These are phyloP conservation scores for Phaenicophaeus curvirostris DNA, from an alignment of 2,797 vertebrate genomes.

Conservation along the genomic window DNA sequence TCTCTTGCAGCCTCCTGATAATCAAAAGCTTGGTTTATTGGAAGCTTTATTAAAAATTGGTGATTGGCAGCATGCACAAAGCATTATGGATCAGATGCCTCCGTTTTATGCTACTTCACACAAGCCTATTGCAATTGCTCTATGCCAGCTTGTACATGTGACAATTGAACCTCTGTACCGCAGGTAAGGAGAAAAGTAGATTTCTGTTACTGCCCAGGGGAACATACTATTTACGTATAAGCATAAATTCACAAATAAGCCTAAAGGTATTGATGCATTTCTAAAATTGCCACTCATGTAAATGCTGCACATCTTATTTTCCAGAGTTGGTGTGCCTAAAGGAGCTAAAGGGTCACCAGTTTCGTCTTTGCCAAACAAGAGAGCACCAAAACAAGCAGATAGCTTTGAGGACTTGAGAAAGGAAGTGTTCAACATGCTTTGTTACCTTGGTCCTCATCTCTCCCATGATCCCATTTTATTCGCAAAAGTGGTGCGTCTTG, in stretches of 20 bases:
- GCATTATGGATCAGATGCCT: slow-evolving; percentile 99
- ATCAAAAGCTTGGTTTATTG: slow-evolving; percentile 96
- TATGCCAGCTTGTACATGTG: slow-evolving; percentile 94
- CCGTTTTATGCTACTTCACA: slow-evolving; percentile 94
- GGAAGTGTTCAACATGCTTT: slow-evolving; percentile 95
- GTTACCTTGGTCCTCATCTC: slow-evolving; percentile 95
- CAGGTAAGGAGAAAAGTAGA: slow-evolving; percentile 79
- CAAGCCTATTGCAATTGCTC: slow-evolving; percentile 92
- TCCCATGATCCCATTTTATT: slow-evolving; percentile 95
- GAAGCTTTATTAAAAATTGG: slow-evolving; percentile 95
- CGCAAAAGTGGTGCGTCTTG: slow-evolving; percentile 93
- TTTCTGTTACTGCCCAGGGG: rapidly evolving
- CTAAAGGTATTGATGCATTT: not conserved
- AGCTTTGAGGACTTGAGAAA: slow-evolving; percentile 90
- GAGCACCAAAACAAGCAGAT: slow-evolving; percentile 89
- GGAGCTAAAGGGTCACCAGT: slow-evolving; percentile 89
- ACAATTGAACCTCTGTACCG: slow-evolving; percentile 94
- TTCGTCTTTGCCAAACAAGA: slow-evolving; percentile 84
- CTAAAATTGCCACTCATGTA: not conserved
- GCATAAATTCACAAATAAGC: not conserved
- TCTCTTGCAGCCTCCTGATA: slow-evolving; percentile 89
- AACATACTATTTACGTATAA: not conserved
- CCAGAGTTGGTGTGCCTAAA: slow-evolving; percentile 92
- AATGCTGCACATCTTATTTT: slow-evolving; percentile 14
- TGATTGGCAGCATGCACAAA: slow-evolving; percentile 96